These are phyloP conservation scores for Xiphophorus couchianus DNA, from an alignment of 2,113 vertebrate genomes.

Conservation along the genomic window DNA sequence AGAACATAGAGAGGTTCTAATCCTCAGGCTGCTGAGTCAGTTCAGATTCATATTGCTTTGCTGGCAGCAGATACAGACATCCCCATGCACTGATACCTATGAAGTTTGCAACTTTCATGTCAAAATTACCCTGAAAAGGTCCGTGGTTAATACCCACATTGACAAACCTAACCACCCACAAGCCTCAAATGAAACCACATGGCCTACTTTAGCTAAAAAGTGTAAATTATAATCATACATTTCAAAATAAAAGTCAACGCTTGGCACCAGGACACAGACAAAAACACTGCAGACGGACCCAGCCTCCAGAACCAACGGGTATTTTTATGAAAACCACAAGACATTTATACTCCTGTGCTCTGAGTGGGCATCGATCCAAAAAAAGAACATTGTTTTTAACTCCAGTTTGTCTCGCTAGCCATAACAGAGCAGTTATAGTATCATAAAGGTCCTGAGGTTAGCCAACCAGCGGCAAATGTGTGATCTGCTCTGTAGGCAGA, in stretches of 20 bases:
- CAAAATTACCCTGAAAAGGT: constrained; percentile 26
- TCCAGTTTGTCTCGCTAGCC: constrained; percentile 41
- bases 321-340: constrained; percentile 38
- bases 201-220: constrained; percentile 11
- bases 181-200: constrained; percentile 22
- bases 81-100: constrained; percentile 24
- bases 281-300: constrained; percentile 7
- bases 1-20: constrained; percentile 48
- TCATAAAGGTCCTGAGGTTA: constrained; percentile 62
- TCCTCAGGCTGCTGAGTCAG: constrained; percentile 66
- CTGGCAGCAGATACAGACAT: constrained; percentile 47
- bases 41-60: constrained; percentile 60
- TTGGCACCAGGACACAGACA: constrained; percentile 27
- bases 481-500: constrained; percentile 31
- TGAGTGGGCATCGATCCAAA: constrained; percentile 29
- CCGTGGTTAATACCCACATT: constrained; percentile 20
- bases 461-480: constrained; percentile 24
- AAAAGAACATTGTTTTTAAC: constrained; percentile 56
- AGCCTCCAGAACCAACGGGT: constrained; percentile 13
- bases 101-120: constrained; percentile 7
- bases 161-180: constrained; percentile 31
- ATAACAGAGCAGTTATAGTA: constrained; percentile 43
- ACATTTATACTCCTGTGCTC: constrained; percentile 42
- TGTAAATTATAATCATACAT: constrained; percentile 21
- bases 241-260: constrained; percentile 21